Base-by-base conservation (phyloP, 2,113 vertebrate species). In the Ameiurus melas region DNA sequence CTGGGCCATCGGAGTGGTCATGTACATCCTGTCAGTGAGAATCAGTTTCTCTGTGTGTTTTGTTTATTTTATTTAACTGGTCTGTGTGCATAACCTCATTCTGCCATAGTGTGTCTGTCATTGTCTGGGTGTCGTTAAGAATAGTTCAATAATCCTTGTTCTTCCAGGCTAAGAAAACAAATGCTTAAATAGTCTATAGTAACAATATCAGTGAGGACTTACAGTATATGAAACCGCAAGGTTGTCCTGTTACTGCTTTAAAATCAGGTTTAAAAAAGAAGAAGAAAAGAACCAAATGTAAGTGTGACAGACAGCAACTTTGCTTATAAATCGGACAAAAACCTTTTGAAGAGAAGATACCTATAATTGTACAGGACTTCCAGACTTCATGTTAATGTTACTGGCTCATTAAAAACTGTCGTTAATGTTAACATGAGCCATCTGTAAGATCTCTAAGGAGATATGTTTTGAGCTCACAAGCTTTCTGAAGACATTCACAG, bases 1-100 rank as follows among this genome's bases (percentile, higher is more conserved):
- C 95, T 99, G 98, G 98, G 98, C 98, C 73, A 98, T 98, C 0
- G 98, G 98, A 0, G 98, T 99, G 95, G 98, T 99, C 94, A 99
- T 98, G 96, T 99, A 99, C 92, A 99, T 99, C 92, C 96, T 99
- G 98, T 99, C 94, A 98, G 98, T 97, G 60, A 53, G 43, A 27
- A 70, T 86, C 78, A 75, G 20, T 71, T 84, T 79, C 39, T 88
- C 20, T 87, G 22, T 70, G 73, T 84, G 19, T 47, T 75, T 82
- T n/a, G 33, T 83, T 66, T 43, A 12, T 10, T 83, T 39, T 75
- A n/a, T 68, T 62, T 85, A 30, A 17, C 19, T 68, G 9, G 77
- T 83, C 60, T 58, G 39, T 47, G 27, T 62, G 19, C 55, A 10
- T 20, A 43, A 62, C 17, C n/a, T 68, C 81, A 86, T 53, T 33